A percentile compares a stretch with the other conserved stretches of the same genome.
phyloP scores from a whole-genome alignment of 2,797 vertebrate species.

The Lates japonicus region DNA sequence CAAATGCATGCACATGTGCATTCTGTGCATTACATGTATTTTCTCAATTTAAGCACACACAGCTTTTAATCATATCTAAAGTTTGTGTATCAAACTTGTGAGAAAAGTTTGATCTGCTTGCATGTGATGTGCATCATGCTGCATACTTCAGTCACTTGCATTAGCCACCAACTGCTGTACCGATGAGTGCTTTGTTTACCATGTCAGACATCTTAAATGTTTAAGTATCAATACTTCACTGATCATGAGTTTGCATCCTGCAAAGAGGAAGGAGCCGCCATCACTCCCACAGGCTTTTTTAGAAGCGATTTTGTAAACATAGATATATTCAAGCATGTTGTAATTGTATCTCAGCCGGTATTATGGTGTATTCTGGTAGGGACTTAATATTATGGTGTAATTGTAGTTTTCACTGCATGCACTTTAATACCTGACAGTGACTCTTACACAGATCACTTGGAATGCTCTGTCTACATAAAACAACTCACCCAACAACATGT shows the following conservation, averaged over 20 bases:
- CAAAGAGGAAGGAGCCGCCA: background rate
- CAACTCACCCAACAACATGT: constrained; percentile 8
- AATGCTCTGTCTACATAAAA: constrained; percentile 22
- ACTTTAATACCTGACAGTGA: constrained; percentile 12
- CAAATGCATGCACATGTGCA: background rate
- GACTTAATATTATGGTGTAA: background rate
- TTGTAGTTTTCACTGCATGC: background rate
- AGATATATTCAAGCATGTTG: constrained; percentile 5
- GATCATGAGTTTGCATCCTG: background rate
- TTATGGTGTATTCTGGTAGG: background rate
- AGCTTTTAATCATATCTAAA: background rate
- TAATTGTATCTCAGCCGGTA: background rate
- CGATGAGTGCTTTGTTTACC: background rate
- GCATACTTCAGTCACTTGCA: background rate
- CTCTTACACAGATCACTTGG: constrained; percentile 22
- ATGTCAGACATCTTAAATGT: background rate
- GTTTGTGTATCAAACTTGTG: background rate
- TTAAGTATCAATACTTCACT: background rate
- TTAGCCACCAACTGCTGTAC: constrained; percentile 6
- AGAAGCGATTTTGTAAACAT: background rate
- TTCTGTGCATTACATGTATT: background rate
- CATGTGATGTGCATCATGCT: background rate
- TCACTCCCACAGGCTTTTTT: background rate
- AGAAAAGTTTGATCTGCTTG: background rate
- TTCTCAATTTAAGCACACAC: background rate